Evolutionary conservation across 2,113 vertebrate species (phyloP), one percentile per base, ranked within the genome.

Genomic region (Meles meles): DNA sequence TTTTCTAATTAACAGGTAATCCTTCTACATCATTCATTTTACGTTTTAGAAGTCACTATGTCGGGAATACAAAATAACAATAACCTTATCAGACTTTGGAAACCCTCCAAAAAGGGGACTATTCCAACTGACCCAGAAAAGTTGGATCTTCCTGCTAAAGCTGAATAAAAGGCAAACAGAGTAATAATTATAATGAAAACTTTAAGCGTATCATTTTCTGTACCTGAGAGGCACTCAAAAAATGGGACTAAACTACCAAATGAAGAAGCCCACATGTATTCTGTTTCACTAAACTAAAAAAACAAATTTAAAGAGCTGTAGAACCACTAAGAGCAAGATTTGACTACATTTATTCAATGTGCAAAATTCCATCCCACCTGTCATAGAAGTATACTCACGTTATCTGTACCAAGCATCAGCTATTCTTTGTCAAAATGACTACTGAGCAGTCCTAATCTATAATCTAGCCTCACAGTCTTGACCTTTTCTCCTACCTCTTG

Each of bases 1-100:
- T 74, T 96, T 93, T 69, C 94, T 89, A 93, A 42, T 34, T 47
- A 89, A 93, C 4, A 96, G 20, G 8, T 85, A 84, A 90, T 79
- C 7, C 74, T 82, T 92, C 93, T 25, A 88, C 49, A 7, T 74
- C 25, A 87, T 25, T 89, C 79, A 88, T 9, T 77, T 71, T 92
- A 59, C 3, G 63, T 34, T 77, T 88, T 65, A 90, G 3, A 88
- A 80, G 15, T 52, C 79, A 86, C 27, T 90, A 84, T 20, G 3
- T 29, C 92, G 21, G 59, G 39, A 96, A 89, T 31, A 94, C 25
- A 94, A 96, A 86, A n/a, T 27, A 31, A 82, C 39, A 81, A 86
- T 20, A 91, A 82, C 12, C 23, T 88, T 65, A 80, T 67, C 25
- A 88, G 31, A 79, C 13, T 91, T 61, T 67, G 25, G 93, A 94